Conservation (phyloP, 2,888 invertebrate species). For the Mycalesis mineus region DNA sequence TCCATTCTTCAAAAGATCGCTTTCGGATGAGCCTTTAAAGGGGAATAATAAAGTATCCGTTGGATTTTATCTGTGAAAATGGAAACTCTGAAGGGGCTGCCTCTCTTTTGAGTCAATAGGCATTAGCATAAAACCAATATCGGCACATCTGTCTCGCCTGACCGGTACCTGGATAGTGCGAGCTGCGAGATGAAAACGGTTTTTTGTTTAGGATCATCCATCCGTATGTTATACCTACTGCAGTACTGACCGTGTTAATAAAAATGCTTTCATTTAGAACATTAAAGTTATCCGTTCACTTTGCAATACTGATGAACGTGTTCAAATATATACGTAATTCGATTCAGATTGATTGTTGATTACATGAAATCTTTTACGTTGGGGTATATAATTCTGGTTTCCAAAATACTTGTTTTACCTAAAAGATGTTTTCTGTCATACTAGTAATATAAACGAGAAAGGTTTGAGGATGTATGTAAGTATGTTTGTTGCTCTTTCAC, state of each 20-base stretch:
- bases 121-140: constrained; percentile 75
- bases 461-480: too few relatives aligned
- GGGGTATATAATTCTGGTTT: too few relatives aligned
- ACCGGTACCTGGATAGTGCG: constrained; percentile 46
- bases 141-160: constrained; percentile 35
- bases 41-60: constrained; percentile 25
- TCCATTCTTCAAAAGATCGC: constrained; percentile 17
- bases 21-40: constrained; percentile 19
- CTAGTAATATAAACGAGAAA: too few relatives aligned
- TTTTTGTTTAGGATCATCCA: constrained; percentile 14
- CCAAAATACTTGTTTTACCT: too few relatives aligned
- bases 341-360: too few relatives aligned
- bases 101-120: constrained; percentile 47
- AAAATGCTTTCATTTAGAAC: too few relatives aligned
- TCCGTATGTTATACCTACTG: background rate
- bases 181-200: constrained; percentile 9
- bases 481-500: too few relatives aligned
- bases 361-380: too few relatives aligned
- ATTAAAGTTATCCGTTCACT: too few relatives aligned
- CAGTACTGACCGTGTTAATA: background rate
- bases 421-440: too few relatives aligned
- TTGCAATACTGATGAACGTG: too few relatives aligned
- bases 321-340: too few relatives aligned
- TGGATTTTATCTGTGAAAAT: constrained; percentile 28
- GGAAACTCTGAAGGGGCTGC: constrained; percentile 16